Conservation (phyloP, 1,140 invertebrate species). For the Pteromalus puparum region DNA sequence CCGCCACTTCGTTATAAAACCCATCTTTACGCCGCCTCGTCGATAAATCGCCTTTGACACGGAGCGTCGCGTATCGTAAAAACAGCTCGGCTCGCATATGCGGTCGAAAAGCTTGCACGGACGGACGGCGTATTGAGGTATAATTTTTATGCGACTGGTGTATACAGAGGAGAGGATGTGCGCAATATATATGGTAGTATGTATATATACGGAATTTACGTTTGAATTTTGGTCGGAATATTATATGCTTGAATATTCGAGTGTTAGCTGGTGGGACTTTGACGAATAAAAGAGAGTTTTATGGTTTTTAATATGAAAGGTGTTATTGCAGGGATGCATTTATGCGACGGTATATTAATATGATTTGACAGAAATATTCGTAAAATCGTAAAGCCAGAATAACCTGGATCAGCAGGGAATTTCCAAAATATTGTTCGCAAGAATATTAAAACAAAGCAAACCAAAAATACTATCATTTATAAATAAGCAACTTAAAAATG, state of each 20-base stretch:
- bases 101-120: neutral
- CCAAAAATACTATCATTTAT: too few relatives aligned
- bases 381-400: too few relatives aligned
- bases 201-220: neutral
- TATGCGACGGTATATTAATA: too few relatives aligned
- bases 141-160: neutral
- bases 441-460: too few relatives aligned
- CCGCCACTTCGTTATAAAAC: slow-evolving; percentile 43
- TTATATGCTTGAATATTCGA: neutral
- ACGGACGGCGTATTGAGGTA: neutral
- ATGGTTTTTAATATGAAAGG: too few relatives aligned
- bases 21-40: slow-evolving; percentile 20
- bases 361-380: too few relatives aligned
- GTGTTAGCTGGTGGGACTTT: too few relatives aligned
- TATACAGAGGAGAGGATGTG: neutral
- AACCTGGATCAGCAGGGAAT: too few relatives aligned
- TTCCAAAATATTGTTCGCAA: too few relatives aligned
- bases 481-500: neutral
- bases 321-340: too few relatives aligned
- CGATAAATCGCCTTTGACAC: slow-evolving; percentile 40
- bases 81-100: neutral
- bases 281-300: too few relatives aligned
- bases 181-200: neutral
- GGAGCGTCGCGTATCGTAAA: slow-evolving; percentile 4
- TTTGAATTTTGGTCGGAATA: too few relatives aligned